These are phyloP conservation scores for Oscheius sp. DNA, from an alignment of 2,888 invertebrate species.

Conservation along the genomic window DNA sequence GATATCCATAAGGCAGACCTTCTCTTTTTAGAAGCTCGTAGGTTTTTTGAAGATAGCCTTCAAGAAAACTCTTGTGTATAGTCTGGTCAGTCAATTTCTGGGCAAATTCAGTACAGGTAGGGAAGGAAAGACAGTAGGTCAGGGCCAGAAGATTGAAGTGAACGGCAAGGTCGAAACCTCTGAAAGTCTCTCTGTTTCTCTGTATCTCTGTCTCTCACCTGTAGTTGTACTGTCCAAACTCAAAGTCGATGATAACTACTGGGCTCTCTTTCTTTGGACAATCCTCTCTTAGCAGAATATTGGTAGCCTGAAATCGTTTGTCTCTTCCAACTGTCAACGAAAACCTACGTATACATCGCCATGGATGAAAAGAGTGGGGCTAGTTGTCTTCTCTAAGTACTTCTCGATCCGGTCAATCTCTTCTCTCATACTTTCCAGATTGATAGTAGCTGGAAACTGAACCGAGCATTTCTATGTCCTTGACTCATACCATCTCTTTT, in stretches of 20 bases:
- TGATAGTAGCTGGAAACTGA: conserved; percentile 17
- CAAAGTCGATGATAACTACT: conserved; percentile 31
- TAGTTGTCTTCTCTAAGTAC: neutral
- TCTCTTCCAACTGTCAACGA: neutral
- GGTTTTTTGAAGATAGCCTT: no score
- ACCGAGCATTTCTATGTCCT: neutral
- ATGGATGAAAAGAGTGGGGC: conserved; percentile 15
- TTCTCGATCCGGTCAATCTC: conserved; percentile 22
- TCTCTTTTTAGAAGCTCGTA: no score
- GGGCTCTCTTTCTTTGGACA: conserved; percentile 13
- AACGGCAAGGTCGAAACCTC: no score
- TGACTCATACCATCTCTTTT: neutral
- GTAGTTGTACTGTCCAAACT: conserved; percentile 36
- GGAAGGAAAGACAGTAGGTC: neutral
- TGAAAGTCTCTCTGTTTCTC: no score
- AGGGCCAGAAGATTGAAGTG: neutral
- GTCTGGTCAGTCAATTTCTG: no score
- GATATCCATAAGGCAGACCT: no score
- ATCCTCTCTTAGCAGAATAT: conserved; percentile 28
- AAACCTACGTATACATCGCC: conserved; percentile 25
- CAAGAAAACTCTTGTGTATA: no score
- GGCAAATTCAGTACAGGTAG: no score
- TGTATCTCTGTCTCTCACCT: neutral
- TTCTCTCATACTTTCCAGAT: neutral
- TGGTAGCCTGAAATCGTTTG: conserved; percentile 12